Conservation (phyloP, 2,888 invertebrate species). For the Steromphala cineraria region DNA sequence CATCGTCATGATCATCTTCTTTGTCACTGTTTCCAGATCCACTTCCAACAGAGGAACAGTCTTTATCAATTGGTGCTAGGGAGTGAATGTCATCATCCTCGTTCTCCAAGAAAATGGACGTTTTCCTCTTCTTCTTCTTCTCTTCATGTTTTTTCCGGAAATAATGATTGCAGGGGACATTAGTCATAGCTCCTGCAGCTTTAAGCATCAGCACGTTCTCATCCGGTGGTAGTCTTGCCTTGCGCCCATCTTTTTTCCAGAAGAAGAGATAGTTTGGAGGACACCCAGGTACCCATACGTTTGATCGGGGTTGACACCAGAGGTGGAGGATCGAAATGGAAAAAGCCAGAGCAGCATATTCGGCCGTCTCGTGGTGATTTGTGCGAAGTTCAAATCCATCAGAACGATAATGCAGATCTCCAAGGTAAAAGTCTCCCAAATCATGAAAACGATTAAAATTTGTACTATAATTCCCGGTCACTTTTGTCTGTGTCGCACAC, state of each 20-base stretch:
- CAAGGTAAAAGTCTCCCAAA: not conserved
- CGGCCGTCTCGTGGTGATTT: not conserved
- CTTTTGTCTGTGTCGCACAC: too few relatives aligned
- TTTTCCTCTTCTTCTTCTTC: not conserved
- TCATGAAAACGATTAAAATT: too few relatives aligned
- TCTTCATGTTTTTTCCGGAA: not conserved
- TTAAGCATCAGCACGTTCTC: not conserved
- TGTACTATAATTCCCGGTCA: too few relatives aligned
- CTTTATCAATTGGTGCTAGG: not conserved
- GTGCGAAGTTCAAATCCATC: not conserved
- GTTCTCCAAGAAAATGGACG: too few relatives aligned
- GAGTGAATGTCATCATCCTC: too few relatives aligned
- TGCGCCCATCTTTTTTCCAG: not conserved
- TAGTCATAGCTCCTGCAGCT: not conserved
- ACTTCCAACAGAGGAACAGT: not conserved
- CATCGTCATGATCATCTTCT: not conserved
- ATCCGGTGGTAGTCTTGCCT: not conserved
- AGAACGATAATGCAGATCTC: not conserved
- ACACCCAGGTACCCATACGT: too few relatives aligned
- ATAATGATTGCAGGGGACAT: not conserved
- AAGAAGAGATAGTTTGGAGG: not conserved
- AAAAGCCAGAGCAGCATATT: not conserved
- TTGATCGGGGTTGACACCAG: not conserved
- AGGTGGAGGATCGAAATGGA: not conserved
- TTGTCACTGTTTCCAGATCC: too few relatives aligned